Conservation (phyloP, 2,797 vertebrate genomes). For the Arrhamphus sclerolepis region DNA sequence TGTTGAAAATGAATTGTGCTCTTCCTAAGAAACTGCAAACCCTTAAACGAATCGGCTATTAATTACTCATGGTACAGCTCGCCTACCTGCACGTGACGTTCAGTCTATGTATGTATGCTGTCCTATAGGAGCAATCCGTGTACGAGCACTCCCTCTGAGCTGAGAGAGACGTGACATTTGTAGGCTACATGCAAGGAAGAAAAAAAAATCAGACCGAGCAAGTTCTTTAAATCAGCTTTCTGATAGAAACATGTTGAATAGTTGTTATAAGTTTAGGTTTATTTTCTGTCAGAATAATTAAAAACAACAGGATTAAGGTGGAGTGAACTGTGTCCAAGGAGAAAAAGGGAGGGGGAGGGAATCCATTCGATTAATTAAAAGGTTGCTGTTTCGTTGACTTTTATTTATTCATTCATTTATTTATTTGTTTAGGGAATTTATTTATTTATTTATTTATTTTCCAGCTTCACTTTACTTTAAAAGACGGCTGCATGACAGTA, state of each 20-base stretch:
- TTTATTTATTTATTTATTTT: too few species aligned
- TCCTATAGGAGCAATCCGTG: slow-evolving; percentile 15
- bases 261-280: too few species aligned
- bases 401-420: too few species aligned
- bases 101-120: slow-evolving; percentile 1
- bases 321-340: too few species aligned
- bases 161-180: slow-evolving; percentile 28
- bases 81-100: not conserved
- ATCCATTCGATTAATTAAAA: too few species aligned
- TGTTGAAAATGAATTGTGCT: not conserved
- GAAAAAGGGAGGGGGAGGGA: too few species aligned
- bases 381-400: too few species aligned
- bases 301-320: too few species aligned
- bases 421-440: too few species aligned
- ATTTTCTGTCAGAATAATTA: too few species aligned
- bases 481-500: too few species aligned
- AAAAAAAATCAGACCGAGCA: slow-evolving; percentile 5
- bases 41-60: not conserved
- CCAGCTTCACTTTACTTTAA: too few species aligned
- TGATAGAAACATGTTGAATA: not conserved
- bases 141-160: slow-evolving; percentile 31
- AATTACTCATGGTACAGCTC: not conserved
- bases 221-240: not conserved
- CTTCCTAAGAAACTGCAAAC: not conserved
- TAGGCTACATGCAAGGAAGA: slow-evolving; percentile 11